These are phyloP conservation scores for Oryctes rhinoceros DNA, from an alignment of 1,140 invertebrate species.

Conservation along the genomic window DNA sequence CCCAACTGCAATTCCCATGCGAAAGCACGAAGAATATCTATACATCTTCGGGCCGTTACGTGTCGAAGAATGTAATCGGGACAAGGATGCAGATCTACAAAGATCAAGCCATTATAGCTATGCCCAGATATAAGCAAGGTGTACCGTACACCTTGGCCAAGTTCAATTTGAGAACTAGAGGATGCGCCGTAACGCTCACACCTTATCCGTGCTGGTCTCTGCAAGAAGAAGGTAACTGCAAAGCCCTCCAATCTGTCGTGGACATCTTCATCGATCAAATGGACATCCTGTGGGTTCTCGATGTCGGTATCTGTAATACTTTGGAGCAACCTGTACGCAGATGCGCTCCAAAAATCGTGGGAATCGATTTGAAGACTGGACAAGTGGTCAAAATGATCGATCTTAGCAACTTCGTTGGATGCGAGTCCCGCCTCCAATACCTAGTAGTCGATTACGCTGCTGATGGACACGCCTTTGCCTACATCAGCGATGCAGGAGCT, in stretches of 20 bases:
- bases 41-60: constrained; percentile 64
- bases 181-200: constrained; percentile 61
- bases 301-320: constrained; percentile 73
- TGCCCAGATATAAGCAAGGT: constrained; percentile 67
- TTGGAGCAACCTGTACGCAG: constrained; percentile 64
- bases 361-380: constrained; percentile 66
- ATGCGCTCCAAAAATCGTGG: constrained; percentile 72
- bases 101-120: constrained; percentile 66
- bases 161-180: constrained; percentile 63
- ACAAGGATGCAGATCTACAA: constrained; percentile 69
- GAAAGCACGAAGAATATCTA: constrained; percentile 68
- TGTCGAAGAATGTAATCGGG: constrained; percentile 68
- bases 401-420: constrained; percentile 64
- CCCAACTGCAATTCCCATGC: constrained; percentile 67
- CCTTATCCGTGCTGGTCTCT: constrained; percentile 71
- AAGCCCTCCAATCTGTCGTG: constrained; percentile 69
- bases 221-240: constrained; percentile 70
- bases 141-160: constrained; percentile 70
- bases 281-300: constrained; percentile 74
- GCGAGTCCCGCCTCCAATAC: constrained; percentile 70
- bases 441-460: constrained; percentile 66
- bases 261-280: constrained; percentile 68
- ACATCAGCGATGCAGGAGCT: constrained; percentile 60
- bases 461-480: constrained; percentile 48
- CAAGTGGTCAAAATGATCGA: constrained; percentile 71